These are phyloP conservation scores for Syrrhaptes paradoxus DNA, from an alignment of 2,113 vertebrate species.

Conservation along the genomic window DNA sequence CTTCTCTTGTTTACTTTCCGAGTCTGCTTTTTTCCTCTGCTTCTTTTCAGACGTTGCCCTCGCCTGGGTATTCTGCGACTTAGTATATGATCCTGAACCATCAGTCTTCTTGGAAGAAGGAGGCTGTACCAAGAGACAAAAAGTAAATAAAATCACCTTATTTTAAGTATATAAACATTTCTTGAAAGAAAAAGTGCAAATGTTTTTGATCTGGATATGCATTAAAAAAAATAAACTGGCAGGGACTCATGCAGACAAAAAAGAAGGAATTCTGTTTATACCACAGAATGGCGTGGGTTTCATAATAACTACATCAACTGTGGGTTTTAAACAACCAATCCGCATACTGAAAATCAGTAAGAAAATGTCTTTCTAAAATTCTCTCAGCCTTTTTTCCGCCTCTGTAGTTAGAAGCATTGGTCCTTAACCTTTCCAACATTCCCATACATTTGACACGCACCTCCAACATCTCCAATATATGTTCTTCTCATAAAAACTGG, in stretches of 20 bases:
- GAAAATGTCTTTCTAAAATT: background rate
- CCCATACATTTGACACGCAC: background rate
- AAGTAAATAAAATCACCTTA: background rate
- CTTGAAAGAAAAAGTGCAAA: background rate
- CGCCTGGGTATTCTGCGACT: conserved; percentile 91
- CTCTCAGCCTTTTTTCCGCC: background rate
- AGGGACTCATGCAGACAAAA: background rate
- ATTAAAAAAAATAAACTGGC: background rate
- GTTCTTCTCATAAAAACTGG: background rate
- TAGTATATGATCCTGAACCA: conserved; percentile 87
- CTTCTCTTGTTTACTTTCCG: conserved; percentile 96
- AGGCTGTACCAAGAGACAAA: conserved; percentile 65
- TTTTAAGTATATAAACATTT: background rate
- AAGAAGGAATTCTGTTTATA: conserved; percentile 25
- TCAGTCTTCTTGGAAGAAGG: conserved; percentile 94
- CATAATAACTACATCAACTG: conserved; percentile 21
- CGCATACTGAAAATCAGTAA: background rate
- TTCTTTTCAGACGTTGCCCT: conserved; percentile 86
- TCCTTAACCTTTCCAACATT: background rate
- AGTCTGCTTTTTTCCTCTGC: conserved; percentile 86
- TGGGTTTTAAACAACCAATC: conserved; percentile 32
- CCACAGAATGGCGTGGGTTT: conserved; percentile 43
- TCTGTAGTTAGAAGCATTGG: background rate
- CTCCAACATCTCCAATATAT: background rate
- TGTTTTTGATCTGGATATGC: background rate